phyloP scores from a whole-genome alignment of 2,797 vertebrate genomes.

The Acrocephalus scirpaceus region DNA sequence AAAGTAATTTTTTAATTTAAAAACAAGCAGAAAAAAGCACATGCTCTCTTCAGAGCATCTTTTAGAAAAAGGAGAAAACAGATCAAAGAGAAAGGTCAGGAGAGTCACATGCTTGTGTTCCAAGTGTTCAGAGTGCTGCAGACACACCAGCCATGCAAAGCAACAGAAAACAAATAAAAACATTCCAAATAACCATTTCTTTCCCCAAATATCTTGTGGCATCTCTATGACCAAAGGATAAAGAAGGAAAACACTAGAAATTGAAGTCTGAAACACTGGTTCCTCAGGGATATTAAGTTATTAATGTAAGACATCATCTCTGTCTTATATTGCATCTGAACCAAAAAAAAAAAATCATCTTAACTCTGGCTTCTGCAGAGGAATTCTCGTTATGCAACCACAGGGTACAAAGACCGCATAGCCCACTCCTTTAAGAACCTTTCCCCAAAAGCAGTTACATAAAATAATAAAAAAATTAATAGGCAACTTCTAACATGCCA shows the following conservation, averaged over 20 bases:
- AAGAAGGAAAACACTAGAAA: neutral
- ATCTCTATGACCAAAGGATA: neutral
- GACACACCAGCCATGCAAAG: neutral
- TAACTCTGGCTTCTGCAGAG: neutral
- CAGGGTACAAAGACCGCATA: neutral
- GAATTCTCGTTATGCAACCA: neutral
- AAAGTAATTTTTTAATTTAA: neutral
- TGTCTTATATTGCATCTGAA: neutral
- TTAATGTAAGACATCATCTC: neutral
- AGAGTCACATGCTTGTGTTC: neutral
- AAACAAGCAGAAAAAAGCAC: neutral
- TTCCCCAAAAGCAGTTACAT: neutral
- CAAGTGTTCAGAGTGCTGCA: neutral
- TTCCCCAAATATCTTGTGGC: neutral
- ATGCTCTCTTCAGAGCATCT: neutral
- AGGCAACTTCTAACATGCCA: neutral
- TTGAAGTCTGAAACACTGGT: neutral
- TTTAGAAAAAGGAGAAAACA: neutral
- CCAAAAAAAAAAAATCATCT: neutral
- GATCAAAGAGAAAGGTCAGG: neutral
- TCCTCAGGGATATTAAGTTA: neutral
- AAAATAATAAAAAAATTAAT: neutral
- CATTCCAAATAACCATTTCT: neutral
- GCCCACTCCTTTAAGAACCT: neutral
- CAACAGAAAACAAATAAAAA: neutral